Conservation (phyloP, 1,140 invertebrate species). For the Pseudoatta argentina region DNA sequence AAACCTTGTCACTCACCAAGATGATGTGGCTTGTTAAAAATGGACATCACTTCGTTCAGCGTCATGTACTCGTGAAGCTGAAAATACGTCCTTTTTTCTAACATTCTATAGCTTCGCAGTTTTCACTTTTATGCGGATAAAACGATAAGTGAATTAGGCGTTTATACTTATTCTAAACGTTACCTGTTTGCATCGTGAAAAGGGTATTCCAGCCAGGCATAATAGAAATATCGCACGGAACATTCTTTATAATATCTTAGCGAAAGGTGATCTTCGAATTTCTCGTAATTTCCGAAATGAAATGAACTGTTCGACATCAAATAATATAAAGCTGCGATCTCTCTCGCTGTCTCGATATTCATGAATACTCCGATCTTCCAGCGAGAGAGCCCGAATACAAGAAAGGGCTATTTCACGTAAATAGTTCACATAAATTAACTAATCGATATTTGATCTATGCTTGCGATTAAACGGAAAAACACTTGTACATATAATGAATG, state of each 20-base stretch:
- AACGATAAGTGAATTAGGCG: not conserved
- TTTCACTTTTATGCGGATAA: not conserved
- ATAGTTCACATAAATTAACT: conserved; percentile 34
- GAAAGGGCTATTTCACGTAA: conserved; percentile 18
- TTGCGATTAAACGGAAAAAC: conserved; percentile 35
- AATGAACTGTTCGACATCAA: not conserved
- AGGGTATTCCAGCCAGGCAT: not conserved
- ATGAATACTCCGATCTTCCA: not conserved
- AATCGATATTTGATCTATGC: conserved; percentile 38
- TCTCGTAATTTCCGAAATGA: not conserved
- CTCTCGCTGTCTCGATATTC: not conserved
- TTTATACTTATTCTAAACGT: not conserved
- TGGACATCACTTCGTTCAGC: conserved; percentile 49
- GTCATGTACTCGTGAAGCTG: conserved; percentile 68
- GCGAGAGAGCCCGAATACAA: conserved; percentile 24
- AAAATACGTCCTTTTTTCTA: conserved; percentile 4
- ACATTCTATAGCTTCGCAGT: not conserved
- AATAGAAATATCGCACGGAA: conserved; percentile 15
- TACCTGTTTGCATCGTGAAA: conserved; percentile 58
- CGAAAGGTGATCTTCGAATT: not conserved
- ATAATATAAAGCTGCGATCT: conserved; percentile 3
- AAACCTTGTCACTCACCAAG: conserved; percentile 43
- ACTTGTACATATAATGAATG: conserved; percentile 55
- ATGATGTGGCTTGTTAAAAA: conserved; percentile 56
- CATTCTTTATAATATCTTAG: conserved; percentile 15